Evolutionary conservation across 2,113 vertebrate species (phyloP).

Genomic region (Bostrychus sinensis): DNA sequence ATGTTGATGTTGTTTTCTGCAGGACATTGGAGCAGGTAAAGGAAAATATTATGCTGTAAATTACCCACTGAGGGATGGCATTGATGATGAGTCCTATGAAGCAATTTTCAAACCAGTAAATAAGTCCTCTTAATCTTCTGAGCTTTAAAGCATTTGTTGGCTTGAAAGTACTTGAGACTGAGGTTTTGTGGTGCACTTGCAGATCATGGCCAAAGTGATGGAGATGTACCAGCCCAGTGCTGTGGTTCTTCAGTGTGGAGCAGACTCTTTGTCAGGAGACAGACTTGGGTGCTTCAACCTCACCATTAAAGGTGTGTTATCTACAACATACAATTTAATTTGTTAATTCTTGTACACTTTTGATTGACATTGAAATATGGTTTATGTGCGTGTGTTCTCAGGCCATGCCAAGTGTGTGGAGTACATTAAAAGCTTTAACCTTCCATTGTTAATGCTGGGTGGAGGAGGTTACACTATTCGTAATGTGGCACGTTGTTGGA

Average conservation of each 20-base stretch:
- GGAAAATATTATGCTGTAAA: conserved; percentile 98
- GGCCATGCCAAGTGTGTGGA: conserved; percentile 99
- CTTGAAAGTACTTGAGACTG: not conserved
- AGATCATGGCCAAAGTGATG: conserved; percentile 99
- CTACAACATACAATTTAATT: too few relatives aligned
- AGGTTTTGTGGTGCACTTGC: conserved; percentile 3
- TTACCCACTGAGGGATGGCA: conserved; percentile 95
- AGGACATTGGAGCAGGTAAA: conserved; percentile 98
- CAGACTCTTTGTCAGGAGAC: conserved; percentile 95
- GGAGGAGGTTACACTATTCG: conserved; percentile 98
- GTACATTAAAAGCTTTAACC: conserved; percentile 97
- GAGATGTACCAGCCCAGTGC: conserved; percentile 99
- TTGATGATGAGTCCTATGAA: conserved; percentile 97
- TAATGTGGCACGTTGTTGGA: conserved; percentile 98
- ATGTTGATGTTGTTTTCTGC: conserved; percentile 15
- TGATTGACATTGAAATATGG: too few relatives aligned
- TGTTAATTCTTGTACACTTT: not conserved
- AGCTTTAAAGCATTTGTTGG: not conserved
- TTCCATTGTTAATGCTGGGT: conserved; percentile 96
- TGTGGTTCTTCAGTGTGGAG: conserved; percentile 95
- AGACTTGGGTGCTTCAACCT: conserved; percentile 97
- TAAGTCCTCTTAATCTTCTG: not conserved
- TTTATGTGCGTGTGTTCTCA: conserved; percentile 45
- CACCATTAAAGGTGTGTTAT: conserved; percentile 93
- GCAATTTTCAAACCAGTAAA: conserved; percentile 96